These are phyloP conservation scores for Steromphala cineraria DNA, from an alignment of 2,888 invertebrate species.

Conservation along the genomic window DNA sequence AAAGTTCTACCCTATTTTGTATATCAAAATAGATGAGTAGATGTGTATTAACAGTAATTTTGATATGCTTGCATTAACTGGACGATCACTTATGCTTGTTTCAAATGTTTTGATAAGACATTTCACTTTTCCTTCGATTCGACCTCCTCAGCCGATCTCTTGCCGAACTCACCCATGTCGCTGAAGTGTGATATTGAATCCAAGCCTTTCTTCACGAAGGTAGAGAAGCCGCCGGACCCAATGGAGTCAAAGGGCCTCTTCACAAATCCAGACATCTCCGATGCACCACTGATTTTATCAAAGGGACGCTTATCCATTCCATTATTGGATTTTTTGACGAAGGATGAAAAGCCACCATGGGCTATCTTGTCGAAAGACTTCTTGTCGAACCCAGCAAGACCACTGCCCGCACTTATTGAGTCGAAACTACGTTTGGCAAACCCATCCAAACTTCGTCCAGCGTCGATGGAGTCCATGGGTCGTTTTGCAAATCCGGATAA, in stretches of 20 bases:
- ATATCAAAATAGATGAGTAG: background rate
- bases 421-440: conserved; percentile 38
- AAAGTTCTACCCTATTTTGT: background rate
- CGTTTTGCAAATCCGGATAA: conserved; percentile 36
- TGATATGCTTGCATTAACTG: background rate
- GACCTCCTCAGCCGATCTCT: background rate
- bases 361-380: conserved; percentile 32
- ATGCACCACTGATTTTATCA: conserved; percentile 23
- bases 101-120: background rate
- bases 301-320: conserved; percentile 28
- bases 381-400: conserved; percentile 36
- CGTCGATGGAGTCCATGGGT: conserved; percentile 29
- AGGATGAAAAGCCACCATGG: conserved; percentile 30
- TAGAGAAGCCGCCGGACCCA: background rate
- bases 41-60: background rate
- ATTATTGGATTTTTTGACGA: conserved; percentile 27
- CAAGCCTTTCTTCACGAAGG: conserved; percentile 2
- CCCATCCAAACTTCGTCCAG: conserved; percentile 30
- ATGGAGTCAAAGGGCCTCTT: conserved; percentile 30
- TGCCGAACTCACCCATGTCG: background rate
- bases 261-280: conserved; percentile 26
- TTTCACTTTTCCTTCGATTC: background rate
- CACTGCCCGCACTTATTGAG: conserved; percentile 26
- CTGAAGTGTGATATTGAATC: conserved; percentile 18
- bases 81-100: background rate